A percentile compares a stretch with the other conserved stretches of the same genome.
Conservation (phyloP, 1,140 invertebrate genomes). For the Agraylea sexmaculata region DNA sequence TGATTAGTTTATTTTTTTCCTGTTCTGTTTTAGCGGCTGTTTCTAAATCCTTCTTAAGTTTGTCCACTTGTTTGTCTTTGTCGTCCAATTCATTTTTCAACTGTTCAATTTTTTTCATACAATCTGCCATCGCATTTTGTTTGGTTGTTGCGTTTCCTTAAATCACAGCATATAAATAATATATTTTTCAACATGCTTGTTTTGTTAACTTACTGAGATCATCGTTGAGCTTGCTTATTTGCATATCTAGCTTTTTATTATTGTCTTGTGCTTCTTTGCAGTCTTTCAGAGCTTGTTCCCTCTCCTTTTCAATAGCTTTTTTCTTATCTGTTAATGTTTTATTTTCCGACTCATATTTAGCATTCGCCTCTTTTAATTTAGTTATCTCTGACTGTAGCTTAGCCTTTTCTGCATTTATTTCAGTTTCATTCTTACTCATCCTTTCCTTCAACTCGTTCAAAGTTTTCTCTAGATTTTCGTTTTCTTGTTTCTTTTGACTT, state of each 20-base stretch:
- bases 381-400: slow-evolving; percentile 40
- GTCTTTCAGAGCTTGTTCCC: slow-evolving; percentile 24
- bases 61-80: slow-evolving; percentile 45
- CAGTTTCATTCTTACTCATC: slow-evolving; percentile 34
- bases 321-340: slow-evolving; percentile 36
- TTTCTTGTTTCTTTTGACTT: slow-evolving; percentile 36
- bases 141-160: slow-evolving; percentile 35
- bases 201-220: slow-evolving; percentile 36
- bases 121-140: slow-evolving; percentile 39
- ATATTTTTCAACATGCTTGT: slow-evolving; percentile 6
- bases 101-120: slow-evolving; percentile 42
- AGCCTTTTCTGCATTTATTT: slow-evolving; percentile 39
- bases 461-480: slow-evolving; percentile 33
- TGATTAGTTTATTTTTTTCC: slow-evolving; percentile 39
- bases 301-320: slow-evolving; percentile 35
- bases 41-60: slow-evolving; percentile 45
- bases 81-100: slow-evolving; percentile 42
- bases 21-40: slow-evolving; percentile 33
- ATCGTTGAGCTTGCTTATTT: slow-evolving; percentile 41
- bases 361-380: slow-evolving; percentile 35
- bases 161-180: slow-evolving; percentile 18
- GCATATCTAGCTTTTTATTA: slow-evolving; percentile 45
- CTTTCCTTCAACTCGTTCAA: slow-evolving; percentile 39
- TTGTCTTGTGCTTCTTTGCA: slow-evolving; percentile 37
- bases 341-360: slow-evolving; percentile 36